Conservation (phyloP, 2,797 vertebrate genomes). For the Malurus splendens region DNA sequence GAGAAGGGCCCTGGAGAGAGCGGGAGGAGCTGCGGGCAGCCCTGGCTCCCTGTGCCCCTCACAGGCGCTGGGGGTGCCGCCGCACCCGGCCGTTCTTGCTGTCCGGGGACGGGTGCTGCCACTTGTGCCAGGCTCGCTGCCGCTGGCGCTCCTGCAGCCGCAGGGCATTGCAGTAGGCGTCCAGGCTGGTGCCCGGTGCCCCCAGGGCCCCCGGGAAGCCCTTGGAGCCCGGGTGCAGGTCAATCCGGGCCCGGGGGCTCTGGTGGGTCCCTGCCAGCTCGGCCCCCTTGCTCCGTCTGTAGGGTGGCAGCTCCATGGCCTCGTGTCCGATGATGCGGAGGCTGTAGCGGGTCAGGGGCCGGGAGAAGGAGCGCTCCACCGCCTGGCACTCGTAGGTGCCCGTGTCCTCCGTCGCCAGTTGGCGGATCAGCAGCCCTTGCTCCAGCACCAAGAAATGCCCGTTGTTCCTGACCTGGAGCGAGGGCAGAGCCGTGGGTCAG, state of each 20-base stretch:
- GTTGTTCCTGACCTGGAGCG: constrained; percentile 54
- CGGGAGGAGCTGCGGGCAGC: background rate
- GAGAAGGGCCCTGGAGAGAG: background rate
- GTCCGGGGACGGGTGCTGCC: constrained; percentile 72
- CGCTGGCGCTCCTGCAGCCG: constrained; percentile 77
- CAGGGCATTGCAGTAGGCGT: constrained; percentile 79
- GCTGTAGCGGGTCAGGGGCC: constrained; percentile 70
- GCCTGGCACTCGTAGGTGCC: constrained; percentile 76
- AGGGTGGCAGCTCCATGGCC: constrained; percentile 11
- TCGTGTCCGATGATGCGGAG: constrained; percentile 72
- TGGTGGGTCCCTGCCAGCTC: constrained; percentile 5
- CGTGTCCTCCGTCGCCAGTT: constrained; percentile 53
- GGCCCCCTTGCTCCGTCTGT: background rate
- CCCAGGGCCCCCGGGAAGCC: constrained; percentile 68
- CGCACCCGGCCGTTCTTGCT: constrained; percentile 76
- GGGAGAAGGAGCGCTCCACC: constrained; percentile 73
- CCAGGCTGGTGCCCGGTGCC: constrained; percentile 62
- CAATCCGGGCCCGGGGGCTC: background rate
- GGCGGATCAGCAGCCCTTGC: constrained; percentile 78
- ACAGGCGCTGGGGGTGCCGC: constrained; percentile 62
- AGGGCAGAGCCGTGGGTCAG: background rate
- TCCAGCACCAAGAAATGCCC: constrained; percentile 63
- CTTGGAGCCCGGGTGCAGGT: constrained; percentile 67
- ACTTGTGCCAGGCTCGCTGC: constrained; percentile 77
- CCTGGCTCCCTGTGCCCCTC: background rate